Evolutionary conservation across 2,888 invertebrate genomes (phyloP), one percentile per base, ranked within the genome.

Genomic region (Kuschelorhynchus macadamiae): DNA sequence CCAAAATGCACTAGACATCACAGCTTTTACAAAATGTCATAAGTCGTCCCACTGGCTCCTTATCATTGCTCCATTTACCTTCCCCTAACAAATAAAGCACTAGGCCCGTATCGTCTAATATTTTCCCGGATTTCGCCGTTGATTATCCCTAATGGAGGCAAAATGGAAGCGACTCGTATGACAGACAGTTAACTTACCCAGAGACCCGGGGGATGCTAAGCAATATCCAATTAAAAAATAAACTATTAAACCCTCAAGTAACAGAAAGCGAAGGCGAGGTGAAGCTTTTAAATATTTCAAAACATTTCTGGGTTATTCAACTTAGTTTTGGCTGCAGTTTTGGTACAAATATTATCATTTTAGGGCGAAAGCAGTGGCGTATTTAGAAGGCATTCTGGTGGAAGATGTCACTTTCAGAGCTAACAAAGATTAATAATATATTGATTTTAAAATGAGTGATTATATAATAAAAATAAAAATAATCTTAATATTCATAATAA

Each of bases 221-320:
- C 71, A 71, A 79, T 77, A 80, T 78, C 79, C 80, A 81, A 81
- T 81, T 81, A 81, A 80, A 81, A 79, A 81, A 77, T 78, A 77
- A 81, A 80, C 80, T 80, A 79, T 80, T 77, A 79, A 77, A 75
- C 73, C 78, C 74, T 79, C 73, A 72, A 76, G 76, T 79, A 79
- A 77, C 79, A 64, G 50, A 49, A 56, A 49, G 39, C 30, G 55
- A 25, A 50, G 60, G 53, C 53, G 49, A 60, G 53, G 41, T 16
- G 42, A 41, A 55, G 55, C 60, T 64, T 65, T 65, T 69, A 64
- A 69, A 69, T 64, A 69, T 64, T 69, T 59, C 46, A 62, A 53
- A 36, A 30, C 65, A 30, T 21, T 21, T 33, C 50, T 39, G 55
- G 33, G 64, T 4, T 3, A 50, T 21, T 25, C 18, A 47, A 47